Evolutionary conservation across 2,113 vertebrate genomes (phyloP).

Genomic region (Pimephales promelas): DNA sequence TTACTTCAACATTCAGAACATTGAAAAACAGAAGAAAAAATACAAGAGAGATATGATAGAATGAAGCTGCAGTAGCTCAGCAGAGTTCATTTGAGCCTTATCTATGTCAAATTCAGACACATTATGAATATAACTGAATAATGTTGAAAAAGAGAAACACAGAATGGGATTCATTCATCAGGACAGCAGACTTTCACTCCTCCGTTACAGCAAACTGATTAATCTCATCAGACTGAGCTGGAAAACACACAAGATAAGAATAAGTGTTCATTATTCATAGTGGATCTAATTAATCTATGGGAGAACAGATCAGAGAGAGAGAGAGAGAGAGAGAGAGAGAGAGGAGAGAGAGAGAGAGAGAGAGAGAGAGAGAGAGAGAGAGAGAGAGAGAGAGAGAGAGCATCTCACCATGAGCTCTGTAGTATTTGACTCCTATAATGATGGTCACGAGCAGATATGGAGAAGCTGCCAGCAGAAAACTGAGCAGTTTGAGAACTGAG

Average conservation of each 20-base stretch:
- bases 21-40: background rate
- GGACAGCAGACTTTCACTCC: background rate
- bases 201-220: background rate
- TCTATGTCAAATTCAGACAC: background rate
- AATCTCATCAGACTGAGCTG: background rate
- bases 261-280: background rate
- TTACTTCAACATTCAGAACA: background rate
- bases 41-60: background rate
- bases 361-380: background rate
- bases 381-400: background rate
- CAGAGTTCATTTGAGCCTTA: background rate
- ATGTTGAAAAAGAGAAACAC: background rate
- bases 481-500: background rate
- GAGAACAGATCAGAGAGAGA: background rate
- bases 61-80: background rate
- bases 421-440: background rate
- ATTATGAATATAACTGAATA: background rate
- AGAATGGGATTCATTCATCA: background rate
- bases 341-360: background rate
- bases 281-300: background rate
- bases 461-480: background rate
- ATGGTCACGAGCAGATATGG: background rate
- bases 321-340: background rate
- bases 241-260: background rate
- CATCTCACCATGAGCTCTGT: background rate